Conservation (phyloP, 2,888 invertebrate genomes). For the Watsonalla binaria region DNA sequence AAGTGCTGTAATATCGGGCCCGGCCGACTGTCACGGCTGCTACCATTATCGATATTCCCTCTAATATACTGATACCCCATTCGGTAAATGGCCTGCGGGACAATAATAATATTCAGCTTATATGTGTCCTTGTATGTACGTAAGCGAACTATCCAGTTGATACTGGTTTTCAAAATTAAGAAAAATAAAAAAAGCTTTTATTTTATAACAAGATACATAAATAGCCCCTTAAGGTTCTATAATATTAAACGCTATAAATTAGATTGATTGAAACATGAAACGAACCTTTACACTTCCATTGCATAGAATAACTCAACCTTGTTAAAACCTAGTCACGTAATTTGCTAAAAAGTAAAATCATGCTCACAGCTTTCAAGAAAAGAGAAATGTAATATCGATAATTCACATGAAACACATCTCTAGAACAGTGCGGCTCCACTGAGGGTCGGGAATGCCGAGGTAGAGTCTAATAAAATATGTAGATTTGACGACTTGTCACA, state of each 20-base stretch:
- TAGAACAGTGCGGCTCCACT: slow-evolving; percentile 56
- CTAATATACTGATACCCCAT: neutral
- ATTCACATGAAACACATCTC: slow-evolving; percentile 37
- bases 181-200: too few relatives aligned
- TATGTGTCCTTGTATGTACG: neutral
- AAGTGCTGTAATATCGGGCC: slow-evolving; percentile 70
- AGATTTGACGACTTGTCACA: slow-evolving; percentile 79
- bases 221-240: too few relatives aligned
- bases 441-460: slow-evolving; percentile 68
- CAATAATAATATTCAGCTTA: neutral
- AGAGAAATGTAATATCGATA: slow-evolving; percentile 37
- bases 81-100: neutral
- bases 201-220: too few relatives aligned
- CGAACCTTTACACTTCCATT: neutral
- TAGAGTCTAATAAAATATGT: slow-evolving; percentile 77
- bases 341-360: neutral
- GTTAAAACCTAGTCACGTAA: slow-evolving; percentile 4
- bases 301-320: neutral
- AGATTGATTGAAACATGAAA: too few relatives aligned
- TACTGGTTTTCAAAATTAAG: neutral
- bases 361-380: neutral
- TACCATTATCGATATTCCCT: slow-evolving; percentile 42
- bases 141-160: neutral
- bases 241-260: too few relatives aligned
- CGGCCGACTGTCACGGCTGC: slow-evolving; percentile 29